Evolutionary conservation across 1,140 invertebrate species (phyloP).

Genomic region (Polyergus mexicanus): DNA sequence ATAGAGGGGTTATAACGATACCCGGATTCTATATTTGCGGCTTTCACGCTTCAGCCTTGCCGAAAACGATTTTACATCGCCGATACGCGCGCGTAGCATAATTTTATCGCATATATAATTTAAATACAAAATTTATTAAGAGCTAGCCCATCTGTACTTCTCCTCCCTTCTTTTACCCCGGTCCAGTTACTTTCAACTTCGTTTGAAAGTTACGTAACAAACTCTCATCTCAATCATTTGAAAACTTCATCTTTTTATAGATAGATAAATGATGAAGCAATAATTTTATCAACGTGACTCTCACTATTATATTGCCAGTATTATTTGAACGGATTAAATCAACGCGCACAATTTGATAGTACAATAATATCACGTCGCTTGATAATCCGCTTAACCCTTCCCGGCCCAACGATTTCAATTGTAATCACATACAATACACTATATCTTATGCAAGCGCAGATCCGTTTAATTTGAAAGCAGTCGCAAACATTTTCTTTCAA

Average conservation of each 20-base stretch:
- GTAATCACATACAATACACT: constrained; percentile 52
- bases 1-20: constrained; percentile 58
- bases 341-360: constrained; percentile 62
- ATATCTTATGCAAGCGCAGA: constrained; percentile 42
- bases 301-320: constrained; percentile 26
- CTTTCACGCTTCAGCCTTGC: constrained; percentile 55
- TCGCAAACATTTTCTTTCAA: not conserved
- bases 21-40: constrained; percentile 59
- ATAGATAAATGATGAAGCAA: not conserved
- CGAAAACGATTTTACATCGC: constrained; percentile 38
- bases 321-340: constrained; percentile 57
- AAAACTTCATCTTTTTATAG: not conserved
- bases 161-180: too few species aligned
- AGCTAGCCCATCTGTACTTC: not conserved
- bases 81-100: constrained; percentile 15
- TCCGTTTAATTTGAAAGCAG: constrained; percentile 47
- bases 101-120: constrained; percentile 46
- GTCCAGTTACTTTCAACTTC: not conserved
- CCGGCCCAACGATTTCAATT: constrained; percentile 52
- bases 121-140: constrained; percentile 11
- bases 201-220: not conserved
- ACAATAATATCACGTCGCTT: constrained; percentile 64
- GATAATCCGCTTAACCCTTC: constrained; percentile 61
- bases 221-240: not conserved
- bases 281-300: constrained; percentile 32